Evolutionary conservation across 2,113 vertebrate genomes (phyloP).

Genomic region (Antechinus flavipes): DNA sequence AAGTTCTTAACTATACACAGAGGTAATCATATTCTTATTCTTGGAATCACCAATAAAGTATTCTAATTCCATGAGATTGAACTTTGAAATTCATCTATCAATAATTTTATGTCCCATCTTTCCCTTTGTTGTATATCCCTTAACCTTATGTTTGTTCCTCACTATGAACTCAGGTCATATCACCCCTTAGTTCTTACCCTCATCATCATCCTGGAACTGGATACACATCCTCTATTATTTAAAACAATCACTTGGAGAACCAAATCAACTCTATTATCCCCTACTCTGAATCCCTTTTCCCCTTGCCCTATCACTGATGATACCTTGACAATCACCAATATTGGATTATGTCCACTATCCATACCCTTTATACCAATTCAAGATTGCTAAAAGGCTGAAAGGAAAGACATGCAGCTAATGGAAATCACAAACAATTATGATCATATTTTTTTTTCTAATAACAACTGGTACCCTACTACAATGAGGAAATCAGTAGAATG

Average conservation of each 20-base stretch:
- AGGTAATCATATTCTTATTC: background rate
- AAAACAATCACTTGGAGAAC: background rate
- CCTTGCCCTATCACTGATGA: background rate
- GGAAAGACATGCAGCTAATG: background rate
- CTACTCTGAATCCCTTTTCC: background rate
- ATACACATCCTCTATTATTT: background rate
- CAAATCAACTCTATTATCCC: background rate
- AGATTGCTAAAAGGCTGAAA: background rate
- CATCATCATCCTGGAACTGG: background rate
- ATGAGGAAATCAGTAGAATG: background rate
- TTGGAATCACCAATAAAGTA: background rate
- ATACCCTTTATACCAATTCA: background rate
- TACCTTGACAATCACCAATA: background rate
- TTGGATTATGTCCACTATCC: background rate
- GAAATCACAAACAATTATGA: background rate
- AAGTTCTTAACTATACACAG: background rate
- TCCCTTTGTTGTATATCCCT: background rate
- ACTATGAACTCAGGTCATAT: background rate
- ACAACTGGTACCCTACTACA: background rate
- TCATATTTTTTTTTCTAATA: background rate
- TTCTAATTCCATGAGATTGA: background rate
- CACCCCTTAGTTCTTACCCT: background rate
- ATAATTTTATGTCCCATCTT: background rate
- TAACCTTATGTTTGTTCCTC: background rate
- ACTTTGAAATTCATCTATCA: background rate